phyloP scores from a whole-genome alignment of 2,113 vertebrate genomes.

The Chionodraco myersi region DNA sequence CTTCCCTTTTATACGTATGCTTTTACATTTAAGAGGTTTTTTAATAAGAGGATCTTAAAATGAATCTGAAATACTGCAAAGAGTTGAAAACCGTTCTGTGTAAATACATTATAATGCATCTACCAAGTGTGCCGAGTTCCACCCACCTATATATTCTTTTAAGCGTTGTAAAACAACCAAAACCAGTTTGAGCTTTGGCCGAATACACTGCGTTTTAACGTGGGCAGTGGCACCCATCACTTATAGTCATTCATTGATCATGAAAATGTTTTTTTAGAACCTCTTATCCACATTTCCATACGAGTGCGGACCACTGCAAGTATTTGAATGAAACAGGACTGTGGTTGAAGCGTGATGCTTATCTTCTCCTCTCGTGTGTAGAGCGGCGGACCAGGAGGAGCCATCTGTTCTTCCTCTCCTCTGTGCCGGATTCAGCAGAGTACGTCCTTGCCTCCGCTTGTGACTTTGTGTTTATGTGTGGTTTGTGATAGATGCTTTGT shows the following conservation, averaged over 20 bases:
- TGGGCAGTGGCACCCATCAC: no score
- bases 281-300: not conserved
- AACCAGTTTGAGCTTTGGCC: no score
- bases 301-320: not conserved
- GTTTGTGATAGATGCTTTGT: conserved; percentile 8
- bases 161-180: no score
- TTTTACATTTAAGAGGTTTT: not conserved
- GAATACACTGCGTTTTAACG: no score
- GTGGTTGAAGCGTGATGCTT: conserved; percentile 26
- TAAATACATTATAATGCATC: no score
- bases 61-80: no score
- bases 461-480: conserved; percentile 22
- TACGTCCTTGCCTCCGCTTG: conserved; percentile 77
- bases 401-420: conserved; percentile 92
- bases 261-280: no score
- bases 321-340: conserved; percentile 16
- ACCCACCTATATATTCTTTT: no score
- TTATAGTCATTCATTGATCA: no score
- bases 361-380: conserved; percentile 78
- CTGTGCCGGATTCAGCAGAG: conserved; percentile 92
- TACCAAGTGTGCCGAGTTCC: no score
- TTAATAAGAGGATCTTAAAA: not conserved
- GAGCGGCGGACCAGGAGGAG: conserved; percentile 90
- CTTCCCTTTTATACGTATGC: not conserved
- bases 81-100: no score